Conservation (phyloP, 2,888 invertebrate species). For the Napeogenes inachia region DNA sequence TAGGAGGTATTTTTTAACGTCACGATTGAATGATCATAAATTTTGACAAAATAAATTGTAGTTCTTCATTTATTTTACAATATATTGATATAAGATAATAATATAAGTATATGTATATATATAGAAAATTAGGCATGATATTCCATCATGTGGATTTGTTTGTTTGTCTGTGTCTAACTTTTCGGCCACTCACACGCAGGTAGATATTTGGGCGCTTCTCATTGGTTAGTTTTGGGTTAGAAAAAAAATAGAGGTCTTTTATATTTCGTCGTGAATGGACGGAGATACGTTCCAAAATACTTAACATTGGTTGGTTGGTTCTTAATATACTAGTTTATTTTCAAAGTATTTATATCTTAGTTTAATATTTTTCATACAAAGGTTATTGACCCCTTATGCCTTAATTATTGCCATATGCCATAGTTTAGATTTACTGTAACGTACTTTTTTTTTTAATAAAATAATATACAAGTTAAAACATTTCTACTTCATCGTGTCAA, state of each 20-base stretch:
- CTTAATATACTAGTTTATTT: too few species aligned
- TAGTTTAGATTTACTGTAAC: too few species aligned
- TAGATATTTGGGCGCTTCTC: background rate
- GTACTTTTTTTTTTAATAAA: too few species aligned
- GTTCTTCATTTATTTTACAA: background rate
- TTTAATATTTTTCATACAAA: too few species aligned
- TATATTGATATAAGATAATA: background rate
- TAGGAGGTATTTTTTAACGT: slow-evolving; percentile 11
- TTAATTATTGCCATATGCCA: too few species aligned
- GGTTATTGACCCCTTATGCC: too few species aligned
- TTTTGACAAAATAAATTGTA: background rate
- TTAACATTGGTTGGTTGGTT: too few species aligned
- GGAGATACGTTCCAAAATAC: slow-evolving; percentile 14
- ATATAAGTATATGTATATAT: background rate
- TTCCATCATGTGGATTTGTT: background rate
- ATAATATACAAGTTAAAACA: too few species aligned
- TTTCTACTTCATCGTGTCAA: too few species aligned
- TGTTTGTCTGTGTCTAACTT: slow-evolving; percentile 19
- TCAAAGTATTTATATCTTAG: too few species aligned
- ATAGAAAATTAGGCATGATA: too few species aligned
- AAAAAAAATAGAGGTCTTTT: slow-evolving; percentile 42
- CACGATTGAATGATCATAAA: slow-evolving; percentile 11
- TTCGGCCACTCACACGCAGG: slow-evolving; percentile 19
- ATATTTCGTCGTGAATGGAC: background rate
- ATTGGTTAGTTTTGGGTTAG: slow-evolving; percentile 9